Percentiles rank a stretch among this genome's conserved stretches.
Evolutionary conservation across 2,888 invertebrate genomes (phyloP).

Genomic region (Drosophila mimetica): DNA sequence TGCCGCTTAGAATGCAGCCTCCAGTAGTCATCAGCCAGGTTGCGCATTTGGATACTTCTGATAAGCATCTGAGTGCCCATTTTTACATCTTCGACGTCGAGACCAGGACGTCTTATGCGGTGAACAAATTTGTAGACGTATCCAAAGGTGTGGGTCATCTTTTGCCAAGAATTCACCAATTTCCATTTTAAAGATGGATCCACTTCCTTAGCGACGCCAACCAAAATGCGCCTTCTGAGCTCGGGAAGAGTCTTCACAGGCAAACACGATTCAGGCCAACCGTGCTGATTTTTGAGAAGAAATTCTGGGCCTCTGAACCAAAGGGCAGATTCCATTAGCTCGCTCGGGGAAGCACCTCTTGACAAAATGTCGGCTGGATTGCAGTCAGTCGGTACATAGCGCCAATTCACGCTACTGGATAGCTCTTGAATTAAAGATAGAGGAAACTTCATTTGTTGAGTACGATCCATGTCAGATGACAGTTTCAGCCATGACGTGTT

Average conservation of each 20-base stretch:
- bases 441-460: neutral
- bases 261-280: neutral
- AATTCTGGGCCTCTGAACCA: constrained; percentile 2
- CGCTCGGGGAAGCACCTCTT: too few species aligned
- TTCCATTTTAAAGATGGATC: neutral
- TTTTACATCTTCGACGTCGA: too few species aligned
- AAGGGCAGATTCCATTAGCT: constrained; percentile 1
- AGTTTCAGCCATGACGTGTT: too few species aligned
- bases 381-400: too few species aligned
- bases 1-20: too few species aligned
- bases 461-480: neutral
- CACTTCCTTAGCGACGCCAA: neutral
- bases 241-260: constrained; percentile 1
- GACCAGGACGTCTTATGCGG: too few species aligned
- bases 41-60: neutral
- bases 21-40: constrained; percentile 3
- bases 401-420: neutral
- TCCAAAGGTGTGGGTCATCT: too few species aligned
- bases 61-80: too few species aligned
- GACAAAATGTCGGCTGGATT: neutral
- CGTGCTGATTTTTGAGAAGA: constrained; percentile 1
- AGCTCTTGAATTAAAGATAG: constrained; percentile 1
- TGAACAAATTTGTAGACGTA: too few species aligned
- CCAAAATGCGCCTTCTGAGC: neutral
- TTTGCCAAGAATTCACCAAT: neutral